Evolutionary conservation across 2,888 invertebrate genomes (phyloP).

Genomic region (Hirtodrosophila cameraria): DNA sequence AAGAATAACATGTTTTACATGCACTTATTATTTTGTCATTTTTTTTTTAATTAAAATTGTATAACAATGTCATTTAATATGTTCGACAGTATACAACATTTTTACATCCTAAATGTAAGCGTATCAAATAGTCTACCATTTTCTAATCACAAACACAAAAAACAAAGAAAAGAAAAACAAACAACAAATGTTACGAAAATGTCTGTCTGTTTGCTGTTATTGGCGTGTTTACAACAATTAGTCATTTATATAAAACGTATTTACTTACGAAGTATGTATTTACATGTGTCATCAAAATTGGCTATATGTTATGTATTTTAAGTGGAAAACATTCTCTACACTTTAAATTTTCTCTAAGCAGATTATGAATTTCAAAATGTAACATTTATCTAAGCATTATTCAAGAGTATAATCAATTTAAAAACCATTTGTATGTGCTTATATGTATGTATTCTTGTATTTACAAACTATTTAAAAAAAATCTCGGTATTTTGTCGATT

Average conservation of each 20-base stretch:
- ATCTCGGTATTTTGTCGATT: conserved; percentile 4
- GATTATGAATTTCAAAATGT: conserved; percentile 4
- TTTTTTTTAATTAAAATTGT: conserved; percentile 13
- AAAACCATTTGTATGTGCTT: conserved; percentile 16
- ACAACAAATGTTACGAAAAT: conserved; percentile 6
- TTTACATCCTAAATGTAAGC: conserved; percentile 25
- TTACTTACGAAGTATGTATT: not conserved
- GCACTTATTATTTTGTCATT: conserved; percentile 25
- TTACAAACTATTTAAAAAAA: conserved; percentile 5
- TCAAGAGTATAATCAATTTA: conserved; percentile 22
- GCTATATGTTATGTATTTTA: conserved; percentile 6
- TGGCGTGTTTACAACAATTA: conserved; percentile 6
- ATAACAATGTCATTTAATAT: conserved; percentile 15
- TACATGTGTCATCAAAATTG: conserved; percentile 12
- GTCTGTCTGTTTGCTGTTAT: conserved; percentile 13
- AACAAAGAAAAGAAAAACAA: too few relatives aligned
- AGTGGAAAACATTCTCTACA: not conserved
- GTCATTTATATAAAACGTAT: conserved; percentile 1
- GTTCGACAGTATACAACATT: conserved; percentile 10
- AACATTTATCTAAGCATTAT: conserved; percentile 19
- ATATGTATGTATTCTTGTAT: conserved; percentile 12
- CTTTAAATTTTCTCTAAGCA: not conserved
- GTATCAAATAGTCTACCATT: conserved; percentile 19
- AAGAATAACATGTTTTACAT: conserved; percentile 22
- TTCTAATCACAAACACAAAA: not conserved